These are phyloP conservation scores for Hucho hucho DNA, from an alignment of 2,113 vertebrate genomes.

Conservation along the genomic window DNA sequence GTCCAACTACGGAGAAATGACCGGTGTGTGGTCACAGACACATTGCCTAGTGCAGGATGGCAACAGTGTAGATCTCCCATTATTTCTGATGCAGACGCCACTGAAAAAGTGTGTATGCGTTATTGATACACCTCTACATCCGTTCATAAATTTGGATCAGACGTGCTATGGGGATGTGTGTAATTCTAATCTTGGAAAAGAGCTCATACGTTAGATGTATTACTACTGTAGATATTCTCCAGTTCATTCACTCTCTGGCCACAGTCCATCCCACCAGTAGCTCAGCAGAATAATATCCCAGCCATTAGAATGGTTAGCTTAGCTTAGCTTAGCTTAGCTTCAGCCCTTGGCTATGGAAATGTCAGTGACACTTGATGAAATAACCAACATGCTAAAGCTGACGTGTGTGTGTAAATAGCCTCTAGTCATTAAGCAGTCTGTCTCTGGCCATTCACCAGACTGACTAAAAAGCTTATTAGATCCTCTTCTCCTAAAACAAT, in stretches of 20 bases:
- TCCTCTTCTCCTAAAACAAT: slow-evolving; percentile 29
- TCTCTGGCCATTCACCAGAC: slow-evolving; percentile 46
- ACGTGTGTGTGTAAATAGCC: slow-evolving; percentile 44
- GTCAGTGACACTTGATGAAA: slow-evolving; percentile 54
- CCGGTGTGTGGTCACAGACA: slow-evolving; percentile 24
- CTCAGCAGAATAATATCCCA: too few species aligned
- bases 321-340: not conserved
- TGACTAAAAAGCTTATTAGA: slow-evolving; percentile 37
- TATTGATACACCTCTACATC: too few species aligned
- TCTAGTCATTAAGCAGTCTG: slow-evolving; percentile 36
- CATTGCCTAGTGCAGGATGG: not conserved
- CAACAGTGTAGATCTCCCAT: too few species aligned
- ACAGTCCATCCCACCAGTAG: too few species aligned
- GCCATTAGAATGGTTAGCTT: slow-evolving; percentile 13
- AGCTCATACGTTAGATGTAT: too few species aligned
- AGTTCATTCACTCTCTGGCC: too few species aligned
- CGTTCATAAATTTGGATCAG: too few species aligned
- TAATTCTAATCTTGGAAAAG: too few species aligned
- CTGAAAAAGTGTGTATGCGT: too few species aligned
- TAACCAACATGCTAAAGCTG: slow-evolving; percentile 47
- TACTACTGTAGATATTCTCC: too few species aligned
- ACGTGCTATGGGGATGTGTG: too few species aligned
- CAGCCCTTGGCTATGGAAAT: slow-evolving; percentile 8
- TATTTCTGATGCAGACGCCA: too few species aligned
- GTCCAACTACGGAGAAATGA: slow-evolving; percentile 42